These are phyloP conservation scores for Pollenia labialis DNA, from an alignment of 2,888 invertebrate species.

Conservation along the genomic window DNA sequence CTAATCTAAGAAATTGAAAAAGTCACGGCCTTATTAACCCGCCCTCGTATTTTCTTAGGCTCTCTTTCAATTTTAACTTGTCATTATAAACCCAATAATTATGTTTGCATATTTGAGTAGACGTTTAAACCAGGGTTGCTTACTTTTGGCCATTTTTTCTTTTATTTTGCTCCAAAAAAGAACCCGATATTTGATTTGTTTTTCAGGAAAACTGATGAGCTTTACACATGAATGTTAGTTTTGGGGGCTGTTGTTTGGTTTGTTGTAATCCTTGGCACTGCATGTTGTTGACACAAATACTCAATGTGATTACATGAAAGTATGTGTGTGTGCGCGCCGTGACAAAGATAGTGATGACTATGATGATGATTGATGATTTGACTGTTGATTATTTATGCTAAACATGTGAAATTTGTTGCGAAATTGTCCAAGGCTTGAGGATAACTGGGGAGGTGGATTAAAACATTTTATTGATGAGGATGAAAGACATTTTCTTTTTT, in stretches of 20 bases:
- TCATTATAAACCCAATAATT: slow-evolving; percentile 19
- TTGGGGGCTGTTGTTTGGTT: slow-evolving; percentile 36
- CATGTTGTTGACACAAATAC: slow-evolving; percentile 49
- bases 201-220: slow-evolving; percentile 2
- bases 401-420: slow-evolving; percentile 58
- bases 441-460: background rate
- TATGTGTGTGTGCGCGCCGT: background rate
- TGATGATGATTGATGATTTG: slow-evolving; percentile 60
- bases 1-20: too few species aligned
- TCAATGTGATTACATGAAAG: background rate
- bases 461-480: slow-evolving; percentile 44
- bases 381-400: slow-evolving; percentile 64
- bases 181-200: slow-evolving; percentile 13
- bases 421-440: slow-evolving; percentile 14
- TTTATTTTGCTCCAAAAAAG: background rate
- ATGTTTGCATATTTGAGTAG: background rate
- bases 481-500: background rate
- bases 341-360: slow-evolving; percentile 6
- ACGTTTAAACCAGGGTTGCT: slow-evolving; percentile 14
- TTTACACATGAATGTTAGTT: slow-evolving; percentile 1
- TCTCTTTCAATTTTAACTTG: background rate
- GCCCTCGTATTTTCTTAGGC: background rate
- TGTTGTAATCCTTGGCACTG: slow-evolving; percentile 44
- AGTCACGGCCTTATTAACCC: too few species aligned
- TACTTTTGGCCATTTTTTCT: background rate